Conservation (phyloP, 2,888 invertebrate species). For the Endomychus coccineus region DNA sequence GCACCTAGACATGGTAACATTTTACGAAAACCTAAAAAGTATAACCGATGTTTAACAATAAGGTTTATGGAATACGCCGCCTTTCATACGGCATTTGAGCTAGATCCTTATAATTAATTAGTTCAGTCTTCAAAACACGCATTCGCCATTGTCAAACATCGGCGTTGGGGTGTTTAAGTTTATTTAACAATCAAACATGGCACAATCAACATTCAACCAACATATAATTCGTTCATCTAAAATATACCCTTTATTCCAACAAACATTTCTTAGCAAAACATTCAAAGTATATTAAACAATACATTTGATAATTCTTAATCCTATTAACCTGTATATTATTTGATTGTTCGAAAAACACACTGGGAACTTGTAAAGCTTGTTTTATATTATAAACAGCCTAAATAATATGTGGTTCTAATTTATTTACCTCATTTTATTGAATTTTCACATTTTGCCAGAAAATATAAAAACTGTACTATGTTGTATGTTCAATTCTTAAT, state of each 20-base stretch:
- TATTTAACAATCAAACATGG: slow-evolving; percentile 37
- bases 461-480: too few species aligned
- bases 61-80: slow-evolving; percentile 19
- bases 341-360: too few species aligned
- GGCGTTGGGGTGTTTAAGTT: slow-evolving; percentile 30
- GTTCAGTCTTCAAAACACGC: slow-evolving; percentile 30
- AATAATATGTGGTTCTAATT: too few species aligned
- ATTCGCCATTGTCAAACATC: slow-evolving; percentile 35
- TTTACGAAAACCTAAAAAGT: slow-evolving; percentile 23
- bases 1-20: slow-evolving; percentile 41
- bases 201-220: slow-evolving; percentile 38
- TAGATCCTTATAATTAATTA: slow-evolving; percentile 21
- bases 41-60: slow-evolving; percentile 36
- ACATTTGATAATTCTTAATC: too few species aligned
- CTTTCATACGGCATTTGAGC: slow-evolving; percentile 36
- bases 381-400: too few species aligned
- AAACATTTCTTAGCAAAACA: slow-evolving; percentile 7
- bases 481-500: too few species aligned
- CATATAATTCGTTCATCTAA: slow-evolving; percentile 13
- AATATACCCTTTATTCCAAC: slow-evolving; percentile 8
- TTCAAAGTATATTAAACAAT: too few species aligned
- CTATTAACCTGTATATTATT: too few species aligned
- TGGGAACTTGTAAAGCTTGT: too few species aligned
- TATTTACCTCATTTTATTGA: too few species aligned
- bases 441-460: too few species aligned